Base-by-base conservation (phyloP, 2,113 vertebrate species). In the Boleophthalmus pectinirostris region DNA sequence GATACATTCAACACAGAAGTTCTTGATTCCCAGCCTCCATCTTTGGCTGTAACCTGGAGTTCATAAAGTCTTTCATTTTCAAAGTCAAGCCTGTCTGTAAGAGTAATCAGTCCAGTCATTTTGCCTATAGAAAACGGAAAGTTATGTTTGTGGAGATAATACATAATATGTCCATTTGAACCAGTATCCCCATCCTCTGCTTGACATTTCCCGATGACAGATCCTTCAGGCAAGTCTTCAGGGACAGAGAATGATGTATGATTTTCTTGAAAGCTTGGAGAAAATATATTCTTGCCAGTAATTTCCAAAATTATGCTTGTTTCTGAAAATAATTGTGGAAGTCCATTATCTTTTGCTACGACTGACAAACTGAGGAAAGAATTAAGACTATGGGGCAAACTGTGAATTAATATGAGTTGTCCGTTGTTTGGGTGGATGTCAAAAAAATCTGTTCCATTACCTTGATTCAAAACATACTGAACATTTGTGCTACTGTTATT, bases 361-460 rank as follows among this genome's bases (percentile, higher is more conserved):
- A 93, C 83, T 18, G 68, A 51, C 73, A 93, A 82, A 60, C 54
- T 87, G 60, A 91, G 70, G 38, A 71, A 72, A 14, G 46, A 63
- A 65, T 87, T 78, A 33, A 90, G 2, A 23, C 46, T 84, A 49
- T 75, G 74, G 3, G 25, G 68, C 45, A 93, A 80, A 66, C 72
- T 83, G 69, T 69, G 84, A 69, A 75, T 82, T 65, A 94, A 73
- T 11, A 68, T 65, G 21, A 93, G 60, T 81, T 78, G 89, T 20
- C 93, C 93, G 70, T 21, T 89, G 51, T 87, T 65, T 1, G 57
- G 45, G 16, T 93, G 75, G 63, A 94, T 82, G 78, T 71, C 70
- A 80, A 94, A 93, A 64, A 89, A 89, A 75, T 79, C 68, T n/a
- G 92, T 92, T 46, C 81, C 90, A 86, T 94, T 92, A 5, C 92